A percentile compares a stretch with the other conserved stretches of the same genome.
Evolutionary conservation across 2,797 vertebrate species (phyloP).

Genomic region (Pangasius krempfi): DNA sequence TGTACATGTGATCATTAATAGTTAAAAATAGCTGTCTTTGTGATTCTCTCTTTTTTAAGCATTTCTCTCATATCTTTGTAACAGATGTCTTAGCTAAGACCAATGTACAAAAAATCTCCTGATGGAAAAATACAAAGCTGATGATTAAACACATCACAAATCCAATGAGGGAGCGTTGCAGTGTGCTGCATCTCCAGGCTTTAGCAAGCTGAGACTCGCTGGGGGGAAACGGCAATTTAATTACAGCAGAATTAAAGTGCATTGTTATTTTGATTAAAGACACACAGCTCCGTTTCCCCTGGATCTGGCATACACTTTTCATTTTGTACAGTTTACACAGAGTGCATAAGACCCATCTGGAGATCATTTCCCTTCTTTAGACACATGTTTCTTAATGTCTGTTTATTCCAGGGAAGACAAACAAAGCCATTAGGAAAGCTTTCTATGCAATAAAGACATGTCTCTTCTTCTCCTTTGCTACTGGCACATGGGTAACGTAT

Average conservation of each 20-base stretch:
- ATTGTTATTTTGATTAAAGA: slow-evolving; percentile 78
- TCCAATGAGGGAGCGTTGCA: slow-evolving; percentile 64
- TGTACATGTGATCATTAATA: slow-evolving; percentile 2
- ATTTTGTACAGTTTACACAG: slow-evolving; percentile 60
- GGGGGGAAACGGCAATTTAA: slow-evolving; percentile 73
- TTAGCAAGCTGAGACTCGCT: slow-evolving; percentile 59
- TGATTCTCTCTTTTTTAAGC: slow-evolving; percentile 45
- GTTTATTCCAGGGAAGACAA: slow-evolving; percentile 47
- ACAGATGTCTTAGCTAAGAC: slow-evolving; percentile 67
- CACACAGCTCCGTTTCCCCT: slow-evolving; percentile 63
- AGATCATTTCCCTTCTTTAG: slow-evolving; percentile 55
- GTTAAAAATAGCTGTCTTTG: not conserved
- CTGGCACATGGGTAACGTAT: slow-evolving; percentile 35
- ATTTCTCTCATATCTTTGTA: slow-evolving; percentile 62
- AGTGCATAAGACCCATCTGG: slow-evolving; percentile 72
- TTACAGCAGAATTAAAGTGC: slow-evolving; percentile 77
- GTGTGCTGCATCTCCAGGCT: slow-evolving; percentile 62
- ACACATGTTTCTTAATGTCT: slow-evolving; percentile 52
- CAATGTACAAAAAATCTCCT: slow-evolving; percentile 58
- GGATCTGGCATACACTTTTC: slow-evolving; percentile 38
- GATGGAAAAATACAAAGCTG: slow-evolving; percentile 59
- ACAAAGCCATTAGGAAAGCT: slow-evolving; percentile 45
- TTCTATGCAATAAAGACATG: slow-evolving; percentile 46
- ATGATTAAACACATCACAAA: slow-evolving; percentile 71
- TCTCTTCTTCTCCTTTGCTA: slow-evolving; percentile 32